These are phyloP conservation scores for Mimachlamys varia DNA, from an alignment of 2,888 invertebrate species.

Conservation along the genomic window DNA sequence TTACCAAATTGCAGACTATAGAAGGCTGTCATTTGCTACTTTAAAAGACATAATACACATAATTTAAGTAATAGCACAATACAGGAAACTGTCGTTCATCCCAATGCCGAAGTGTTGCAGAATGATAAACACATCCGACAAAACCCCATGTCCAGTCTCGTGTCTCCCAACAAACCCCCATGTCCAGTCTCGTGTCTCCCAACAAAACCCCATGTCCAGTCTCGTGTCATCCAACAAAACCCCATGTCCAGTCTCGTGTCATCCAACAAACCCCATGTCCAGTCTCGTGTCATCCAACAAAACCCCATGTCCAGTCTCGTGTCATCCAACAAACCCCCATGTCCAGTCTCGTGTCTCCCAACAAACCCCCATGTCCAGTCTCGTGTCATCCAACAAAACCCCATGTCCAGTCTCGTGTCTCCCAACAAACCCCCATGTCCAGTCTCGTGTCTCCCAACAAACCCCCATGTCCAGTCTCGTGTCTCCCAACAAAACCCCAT, in stretches of 20 bases:
- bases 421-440: too few species aligned
- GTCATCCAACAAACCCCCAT: too few species aligned
- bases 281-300: background rate
- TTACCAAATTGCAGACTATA: background rate
- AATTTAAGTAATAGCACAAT: background rate
- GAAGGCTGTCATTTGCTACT: constrained; percentile 15
- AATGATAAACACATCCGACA: background rate
- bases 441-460: background rate
- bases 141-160: background rate
- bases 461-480: background rate
- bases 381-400: too few species aligned
- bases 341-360: background rate
- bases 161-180: too few species aligned
- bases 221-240: too few species aligned
- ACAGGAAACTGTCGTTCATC: background rate
- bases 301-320: background rate
- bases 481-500: too few species aligned
- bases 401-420: background rate
- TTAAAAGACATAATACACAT: background rate
- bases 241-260: background rate
- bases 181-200: background rate
- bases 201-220: background rate
- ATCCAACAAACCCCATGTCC: too few species aligned
- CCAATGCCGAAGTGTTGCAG: background rate
- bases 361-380: background rate